Percentiles rank a stretch among this genome's conserved stretches.
These are phyloP conservation scores for Diarsia mendica DNA, from an alignment of 2,888 invertebrate species.

Conservation along the genomic window DNA sequence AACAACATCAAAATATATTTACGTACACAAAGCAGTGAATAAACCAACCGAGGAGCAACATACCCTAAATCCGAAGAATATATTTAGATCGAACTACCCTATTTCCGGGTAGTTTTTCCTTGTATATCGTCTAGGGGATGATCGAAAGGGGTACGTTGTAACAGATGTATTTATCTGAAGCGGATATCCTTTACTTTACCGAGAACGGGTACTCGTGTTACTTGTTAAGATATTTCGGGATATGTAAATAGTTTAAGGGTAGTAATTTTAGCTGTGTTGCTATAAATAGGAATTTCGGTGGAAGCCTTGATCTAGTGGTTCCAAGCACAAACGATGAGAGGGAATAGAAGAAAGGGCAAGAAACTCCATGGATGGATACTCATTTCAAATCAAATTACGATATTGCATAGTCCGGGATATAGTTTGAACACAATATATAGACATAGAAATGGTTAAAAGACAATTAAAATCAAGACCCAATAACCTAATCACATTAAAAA, in stretches of 20 bases:
- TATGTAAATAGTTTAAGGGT: not conserved
- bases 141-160: conserved; percentile 65
- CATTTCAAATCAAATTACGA: too few relatives aligned
- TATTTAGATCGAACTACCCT: conserved; percentile 59
- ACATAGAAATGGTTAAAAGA: too few relatives aligned
- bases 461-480: too few relatives aligned
- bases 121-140: conserved; percentile 60
- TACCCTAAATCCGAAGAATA: conserved; percentile 41
- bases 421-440: too few relatives aligned
- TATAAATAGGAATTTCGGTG: not conserved
- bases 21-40: conserved; percentile 38
- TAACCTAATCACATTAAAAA: too few relatives aligned
- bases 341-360: too few relatives aligned
- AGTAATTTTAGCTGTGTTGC: not conserved
- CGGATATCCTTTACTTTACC: conserved; percentile 20
- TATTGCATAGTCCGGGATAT: too few relatives aligned
- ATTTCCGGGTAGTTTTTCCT: conserved; percentile 61
- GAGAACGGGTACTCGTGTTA: conserved; percentile 4
- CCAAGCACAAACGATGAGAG: too few relatives aligned
- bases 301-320: too few relatives aligned
- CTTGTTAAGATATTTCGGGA: conserved; percentile 6
- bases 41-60: conserved; percentile 26
- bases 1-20: conserved; percentile 34
- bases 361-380: too few relatives aligned
- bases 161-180: conserved; percentile 60